Base-by-base conservation (phyloP, 1,140 invertebrate genomes). In the Drosophila albomicans region DNA sequence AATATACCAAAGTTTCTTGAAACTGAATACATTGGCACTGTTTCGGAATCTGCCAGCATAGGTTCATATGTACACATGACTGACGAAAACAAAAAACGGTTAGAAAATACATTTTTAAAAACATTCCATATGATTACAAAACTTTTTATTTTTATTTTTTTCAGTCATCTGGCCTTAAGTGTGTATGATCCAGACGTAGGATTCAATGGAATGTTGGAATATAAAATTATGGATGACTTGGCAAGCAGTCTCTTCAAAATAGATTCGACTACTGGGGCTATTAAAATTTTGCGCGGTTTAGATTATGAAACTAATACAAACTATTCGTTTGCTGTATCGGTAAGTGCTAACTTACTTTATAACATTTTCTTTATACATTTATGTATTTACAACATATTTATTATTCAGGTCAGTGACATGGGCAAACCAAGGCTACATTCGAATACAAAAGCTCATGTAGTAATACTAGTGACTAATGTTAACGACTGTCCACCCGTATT, bases 401-500 rank as follows among this genome's bases (percentile, higher is more conserved):
- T 46, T 43, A 75, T 75, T 7, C 89, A 95, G 93, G 98, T 98
- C 0, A 95, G 95, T 20, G 98, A 99, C 93, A 94, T 96, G 77
- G 98, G 98, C 1, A 95, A 95, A 73, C 98, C 98, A 5, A 94
- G 95, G 49, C 92, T 98, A 28, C 95, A 95, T 5, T 97, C 97
- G 5, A 95, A 96, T 75, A 95, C 94, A 35, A 94, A 94, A 2
- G 96, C 96, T 0, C 94, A 93, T 65, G 96, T 97, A 5, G 93
- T 95, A 76, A 96, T 99, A n/a, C 93, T 94, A 48, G 95, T 98
- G 7, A 94, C 94, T 0, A 97, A 98, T 93, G 95, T 98, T 2
- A 98, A 99, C 93, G 98, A 98, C 87, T 97, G 96, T 79, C 94
- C 96, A 8, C 98, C 98, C 0, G 93, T 93, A 51, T 98, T 98